Base-by-base conservation (phyloP, 2,113 vertebrate genomes). In the Deroptyus accipitrinus region DNA sequence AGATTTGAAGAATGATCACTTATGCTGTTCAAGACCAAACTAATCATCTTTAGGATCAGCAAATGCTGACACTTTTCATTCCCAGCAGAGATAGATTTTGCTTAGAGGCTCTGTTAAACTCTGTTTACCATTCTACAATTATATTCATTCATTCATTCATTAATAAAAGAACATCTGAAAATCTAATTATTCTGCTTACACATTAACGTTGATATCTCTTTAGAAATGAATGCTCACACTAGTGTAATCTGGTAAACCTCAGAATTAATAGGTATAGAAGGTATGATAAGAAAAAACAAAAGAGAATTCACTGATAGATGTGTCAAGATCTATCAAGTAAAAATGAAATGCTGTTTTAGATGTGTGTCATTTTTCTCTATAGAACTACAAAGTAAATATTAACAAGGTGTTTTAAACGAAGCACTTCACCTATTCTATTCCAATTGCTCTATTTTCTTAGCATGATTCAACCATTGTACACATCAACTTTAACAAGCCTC, bases 341-440 rank as follows among this genome's bases (percentile, higher is more conserved):
- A 96, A 97, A 86, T 86, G 19, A 90, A 94, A 94, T 8, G 6
- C 28, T 86, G 28, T 67, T 96, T 96, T 82, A 92, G 30, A 61
- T 78, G 17, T 30, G 17, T 84, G 80, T 70, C 13, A 10, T 80
- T 91, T 91, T 92, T 76, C 83, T 82, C 27, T 79, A 48, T 31
- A 84, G 63, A 95, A 82, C 85, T 91, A 61, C 42, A 94, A 85
- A 94, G 52, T 76, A 96, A 94, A 94, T 94, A 91, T 94, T 96
- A 96, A 90, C 75, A 92, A 76, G 52, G 28, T 46, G 13, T 79
- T 94, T 91, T 91, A 90, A 97, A 94, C 90, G 17, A 92, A 92
- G 75, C 42, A 64, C 18, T 86, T 95, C 83, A 92, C 83, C 77
- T 89, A n/a, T 75, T 78, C 70, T 67, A 69, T 42, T 92, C 49